Base-by-base conservation (phyloP, 1,140 invertebrate genomes). In the Musca vetustissima region DNA sequence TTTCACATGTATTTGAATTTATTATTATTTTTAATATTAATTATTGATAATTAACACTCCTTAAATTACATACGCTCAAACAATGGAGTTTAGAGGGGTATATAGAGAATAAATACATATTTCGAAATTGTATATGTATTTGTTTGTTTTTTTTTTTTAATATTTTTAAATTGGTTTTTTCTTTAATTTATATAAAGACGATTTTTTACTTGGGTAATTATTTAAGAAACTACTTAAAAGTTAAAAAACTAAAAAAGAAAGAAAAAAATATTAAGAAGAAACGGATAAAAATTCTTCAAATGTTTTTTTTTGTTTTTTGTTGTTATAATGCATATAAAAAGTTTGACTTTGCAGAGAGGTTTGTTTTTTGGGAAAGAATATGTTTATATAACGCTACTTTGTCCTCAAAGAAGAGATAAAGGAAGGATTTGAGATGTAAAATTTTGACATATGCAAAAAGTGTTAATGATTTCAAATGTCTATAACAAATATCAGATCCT, bases 101-200 rank as follows among this genome's bases (percentile, higher is more conserved):
- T 28, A 61, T 21, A 53, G 17, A 21, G 50, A 19, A 53, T 65
- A 65, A 65, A 65, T 65, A 65, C 64, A 50, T 65, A 65, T 65
- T 65, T 65, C 49, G 13, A 24, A 50, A 25, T 65, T 50, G 13
- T 49, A 61, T 61, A 61, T 61, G 57, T 36, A 61, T 61, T 61
- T 59, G 28, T 59, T 43, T n/a, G n/a, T 64, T 48, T 64, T 65
- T 24, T 48, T 64, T 17, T 65, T 65, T 65, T 24, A 25, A 28
- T 65, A 65, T 19, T 53, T 53, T 53, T 53, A 21, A 24, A 50
- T 48, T n/a, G 48, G 14, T 22, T 64, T 47, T 64, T 15, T 49
- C 49, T 49, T 28, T 28, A 14, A 21, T 65, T 65, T 43, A 65
- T 49, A 65, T 49, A 65, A 65, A 65, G 64, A 65, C 21, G 47